Conservation (phyloP, 2,797 vertebrate genomes). For the Phyllotis vaccarum region DNA sequence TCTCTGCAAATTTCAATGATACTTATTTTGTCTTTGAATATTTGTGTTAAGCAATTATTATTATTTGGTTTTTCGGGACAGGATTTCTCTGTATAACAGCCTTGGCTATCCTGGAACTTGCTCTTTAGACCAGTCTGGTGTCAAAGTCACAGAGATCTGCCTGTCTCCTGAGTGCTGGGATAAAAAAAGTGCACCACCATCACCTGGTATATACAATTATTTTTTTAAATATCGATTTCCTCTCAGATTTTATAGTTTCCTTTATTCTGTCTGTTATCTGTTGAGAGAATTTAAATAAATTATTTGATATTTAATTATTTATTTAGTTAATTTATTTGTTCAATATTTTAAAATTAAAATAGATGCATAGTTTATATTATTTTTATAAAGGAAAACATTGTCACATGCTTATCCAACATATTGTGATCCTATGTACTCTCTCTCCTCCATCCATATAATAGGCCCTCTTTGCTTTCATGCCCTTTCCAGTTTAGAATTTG, state of each 20-base stretch:
- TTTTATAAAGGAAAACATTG: neutral
- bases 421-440: neutral
- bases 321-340: neutral
- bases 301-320: neutral
- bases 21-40: slow-evolving; percentile 29
- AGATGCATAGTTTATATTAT: neutral
- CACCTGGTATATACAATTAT: neutral
- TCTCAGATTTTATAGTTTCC: neutral
- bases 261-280: neutral
- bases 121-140: neutral
- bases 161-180: neutral
- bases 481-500: neutral
- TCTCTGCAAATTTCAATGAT: neutral
- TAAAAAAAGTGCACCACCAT: neutral
- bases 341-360: neutral
- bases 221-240: neutral
- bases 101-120: neutral
- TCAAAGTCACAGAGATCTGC: neutral
- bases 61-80: neutral
- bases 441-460: neutral
- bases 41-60: neutral
- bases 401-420: neutral
- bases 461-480: neutral
- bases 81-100: neutral
- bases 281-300: neutral